Conservation (phyloP, 2,888 invertebrate species). For the Eristalis intricaria region DNA sequence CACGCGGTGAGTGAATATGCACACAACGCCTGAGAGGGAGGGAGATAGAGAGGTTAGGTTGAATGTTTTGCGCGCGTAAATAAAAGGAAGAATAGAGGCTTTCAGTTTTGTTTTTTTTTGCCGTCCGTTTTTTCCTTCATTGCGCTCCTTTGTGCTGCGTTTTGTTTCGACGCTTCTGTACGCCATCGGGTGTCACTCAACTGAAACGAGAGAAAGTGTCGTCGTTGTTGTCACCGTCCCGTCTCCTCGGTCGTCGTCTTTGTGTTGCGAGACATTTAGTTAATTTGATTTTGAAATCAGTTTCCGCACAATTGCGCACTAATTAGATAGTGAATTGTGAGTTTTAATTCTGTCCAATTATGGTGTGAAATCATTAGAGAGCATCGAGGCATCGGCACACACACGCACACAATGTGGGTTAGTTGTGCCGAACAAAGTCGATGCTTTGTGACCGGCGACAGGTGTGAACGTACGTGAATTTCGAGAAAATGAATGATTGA, state of each 20-base stretch:
- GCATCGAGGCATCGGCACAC: neutral
- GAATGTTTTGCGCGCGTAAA: slow-evolving; percentile 5
- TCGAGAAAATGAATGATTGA: neutral
- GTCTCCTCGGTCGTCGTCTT: slow-evolving; percentile 6
- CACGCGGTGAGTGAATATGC: neutral
- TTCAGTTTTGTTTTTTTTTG: neutral
- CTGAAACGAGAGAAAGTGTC: slow-evolving; percentile 47
- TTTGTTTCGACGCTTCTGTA: neutral
- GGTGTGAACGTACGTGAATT: neutral
- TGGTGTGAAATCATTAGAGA: slow-evolving; percentile 17
- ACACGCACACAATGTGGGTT: neutral
- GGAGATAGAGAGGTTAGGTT: neutral
- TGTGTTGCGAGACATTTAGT: slow-evolving; percentile 35
- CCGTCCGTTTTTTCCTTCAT: neutral
- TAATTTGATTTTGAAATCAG: slow-evolving; percentile 49
- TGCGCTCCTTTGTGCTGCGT: neutral
- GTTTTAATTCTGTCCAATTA: slow-evolving; percentile 29
- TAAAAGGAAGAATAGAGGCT: neutral
- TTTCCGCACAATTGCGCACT: slow-evolving; percentile 61
- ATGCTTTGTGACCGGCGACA: neutral
- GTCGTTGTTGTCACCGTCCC: slow-evolving; percentile 27
- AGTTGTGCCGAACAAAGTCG: neutral
- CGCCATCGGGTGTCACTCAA: slow-evolving; percentile 31
- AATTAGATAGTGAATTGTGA: slow-evolving; percentile 46
- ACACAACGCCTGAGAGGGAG: neutral